These are phyloP conservation scores for Aeoliscus strigatus DNA, from an alignment of 2,797 vertebrate genomes.

Conservation along the genomic window DNA sequence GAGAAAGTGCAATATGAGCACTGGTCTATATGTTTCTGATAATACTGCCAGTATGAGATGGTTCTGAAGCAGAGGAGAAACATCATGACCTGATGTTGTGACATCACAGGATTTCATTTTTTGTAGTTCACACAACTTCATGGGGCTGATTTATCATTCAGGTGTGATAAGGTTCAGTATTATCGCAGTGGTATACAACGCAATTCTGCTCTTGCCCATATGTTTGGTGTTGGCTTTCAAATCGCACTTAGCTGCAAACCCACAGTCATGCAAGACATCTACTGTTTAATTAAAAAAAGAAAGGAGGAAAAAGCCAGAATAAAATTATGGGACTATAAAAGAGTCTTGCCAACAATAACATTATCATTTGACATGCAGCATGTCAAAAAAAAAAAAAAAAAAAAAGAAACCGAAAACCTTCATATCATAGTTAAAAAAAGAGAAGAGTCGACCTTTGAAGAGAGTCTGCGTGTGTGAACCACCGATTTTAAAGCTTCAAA, in stretches of 20 bases:
- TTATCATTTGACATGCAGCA: constrained; percentile 74
- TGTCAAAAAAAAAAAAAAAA: constrained; percentile 54
- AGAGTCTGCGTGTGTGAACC: constrained; percentile 55
- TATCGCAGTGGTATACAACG: constrained; percentile 51
- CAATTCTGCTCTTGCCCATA: constrained; percentile 63
- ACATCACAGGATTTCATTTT: too few relatives aligned
- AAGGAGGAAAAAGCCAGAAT: constrained; percentile 50
- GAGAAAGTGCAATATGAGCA: too few relatives aligned
- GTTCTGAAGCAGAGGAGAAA: too few relatives aligned
- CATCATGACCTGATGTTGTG: too few relatives aligned
- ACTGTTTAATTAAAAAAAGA: constrained; percentile 70
- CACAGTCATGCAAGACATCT: constrained; percentile 65
- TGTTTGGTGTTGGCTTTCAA: constrained; percentile 71
- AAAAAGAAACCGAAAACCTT: too few relatives aligned
- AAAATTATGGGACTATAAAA: constrained; percentile 67
- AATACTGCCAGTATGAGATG: too few relatives aligned
- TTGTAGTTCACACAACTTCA: too few relatives aligned
- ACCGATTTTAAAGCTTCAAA: constrained; percentile 76
- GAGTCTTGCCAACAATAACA: constrained; percentile 73
- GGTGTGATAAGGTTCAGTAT: constrained; percentile 41
- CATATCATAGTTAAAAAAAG: constrained; percentile 67
- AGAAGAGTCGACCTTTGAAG: constrained; percentile 77
- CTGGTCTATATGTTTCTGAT: too few relatives aligned
- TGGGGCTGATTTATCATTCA: too few relatives aligned
- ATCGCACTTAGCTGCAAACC: constrained; percentile 66